Evolutionary conservation across 2,797 vertebrate genomes (phyloP), one percentile per base, ranked within the genome.

Genomic region (Acanthurus lineatus): DNA sequence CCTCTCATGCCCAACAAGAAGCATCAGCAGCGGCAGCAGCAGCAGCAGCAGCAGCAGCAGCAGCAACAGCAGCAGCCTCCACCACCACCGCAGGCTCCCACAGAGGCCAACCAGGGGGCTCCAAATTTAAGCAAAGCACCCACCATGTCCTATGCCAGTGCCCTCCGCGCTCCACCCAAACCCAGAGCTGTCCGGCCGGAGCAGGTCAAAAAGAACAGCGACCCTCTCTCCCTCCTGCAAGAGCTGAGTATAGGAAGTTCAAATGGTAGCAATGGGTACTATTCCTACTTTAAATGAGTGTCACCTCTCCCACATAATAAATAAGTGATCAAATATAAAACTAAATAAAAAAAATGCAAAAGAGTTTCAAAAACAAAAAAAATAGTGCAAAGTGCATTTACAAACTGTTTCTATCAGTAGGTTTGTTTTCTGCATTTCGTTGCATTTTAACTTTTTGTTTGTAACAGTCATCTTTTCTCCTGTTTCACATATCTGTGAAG

Each of bases 281-380:
- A 99, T 94, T 99, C 98, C 88, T 99, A 99, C 96, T 99, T 99
- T 96, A 98, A 99, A 96, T 99, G 95, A 98, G 94, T 94, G 73
- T 88, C 86, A 38, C 74, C 68, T 79, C 60, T 81, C 81, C 59
- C 32, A 61, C 32, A 54, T 83, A 60, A 69, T 57, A 59, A 81
- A 61, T 85, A 85, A 84, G 61, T 67, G 40, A 83, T 71, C 47
- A 83, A 76, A 82, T 40, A 59, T 62, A 84, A 86, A 88, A 78
- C 2, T 10, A 60, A 83, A 81, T 25, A 85, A 86, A 93, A 94
- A 93, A 93, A 91, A 76, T 7, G 73, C 3, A 91, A 93, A 94
- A 89, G 32, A 10, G 5, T 81, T 69, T 82, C 3, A 57, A 86
- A 91, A 88, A 69, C 81, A 79, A 56, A 82, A 88, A 89, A 93